phyloP scores from a whole-genome alignment of 1,140 invertebrate genomes.

The Hirudo medicinalis region DNA sequence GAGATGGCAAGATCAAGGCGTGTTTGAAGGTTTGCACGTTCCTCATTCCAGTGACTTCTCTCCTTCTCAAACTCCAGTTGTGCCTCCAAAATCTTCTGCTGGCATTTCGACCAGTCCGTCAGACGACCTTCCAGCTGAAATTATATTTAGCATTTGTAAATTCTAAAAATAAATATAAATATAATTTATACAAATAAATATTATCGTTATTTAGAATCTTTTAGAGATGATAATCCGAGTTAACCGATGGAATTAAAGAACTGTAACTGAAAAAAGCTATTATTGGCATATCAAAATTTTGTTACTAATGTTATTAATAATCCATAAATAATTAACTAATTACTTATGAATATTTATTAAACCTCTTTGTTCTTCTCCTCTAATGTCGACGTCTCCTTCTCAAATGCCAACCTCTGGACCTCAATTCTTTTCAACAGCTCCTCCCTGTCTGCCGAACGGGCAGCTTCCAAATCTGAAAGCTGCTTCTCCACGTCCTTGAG shows the following conservation, averaged over 20 bases:
- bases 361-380: not conserved
- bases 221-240: too few relatives aligned
- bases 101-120: not conserved
- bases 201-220: too few relatives aligned
- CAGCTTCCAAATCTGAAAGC: slow-evolving; percentile 1
- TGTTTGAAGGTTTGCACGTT: too few relatives aligned
- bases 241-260: too few relatives aligned
- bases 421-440: slow-evolving; percentile 10
- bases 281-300: too few relatives aligned
- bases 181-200: too few relatives aligned
- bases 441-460: not conserved
- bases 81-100: slow-evolving; percentile 11
- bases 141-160: not conserved
- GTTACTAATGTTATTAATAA: too few relatives aligned
- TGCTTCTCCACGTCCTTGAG: slow-evolving; percentile 10
- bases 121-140: slow-evolving; percentile 14
- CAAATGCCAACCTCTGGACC: not conserved
- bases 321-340: not conserved
- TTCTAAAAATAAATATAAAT: too few relatives aligned
- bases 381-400: not conserved
- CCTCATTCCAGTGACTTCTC: not conserved
- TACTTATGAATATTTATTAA: not conserved
- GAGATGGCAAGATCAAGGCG: too few relatives aligned
- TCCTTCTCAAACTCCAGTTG: slow-evolving; percentile 1
- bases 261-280: too few relatives aligned